Evolutionary conservation across 2,113 vertebrate species (phyloP), one percentile per base, ranked within the genome.

Genomic region (Redunca redunca): DNA sequence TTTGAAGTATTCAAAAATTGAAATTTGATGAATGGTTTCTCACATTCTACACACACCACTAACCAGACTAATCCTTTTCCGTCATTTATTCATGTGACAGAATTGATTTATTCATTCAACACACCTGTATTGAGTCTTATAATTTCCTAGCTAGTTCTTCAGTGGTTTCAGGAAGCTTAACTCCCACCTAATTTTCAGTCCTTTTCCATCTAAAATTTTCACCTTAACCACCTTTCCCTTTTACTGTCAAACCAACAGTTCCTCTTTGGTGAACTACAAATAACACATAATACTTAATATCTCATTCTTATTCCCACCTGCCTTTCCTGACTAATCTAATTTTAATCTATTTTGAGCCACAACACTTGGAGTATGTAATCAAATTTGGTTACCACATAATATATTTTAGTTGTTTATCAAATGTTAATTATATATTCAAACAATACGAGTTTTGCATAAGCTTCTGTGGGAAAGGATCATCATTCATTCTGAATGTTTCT

Each of bases 31-130:
- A 46, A 28, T 52, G 5, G 8, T 46, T 94, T 85, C 26, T 43
- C 9, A 0, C 46, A 84, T 36, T 9, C 5, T 36, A 3, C 14
- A 52, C 4, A 80, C 25, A 43, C 1, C 2, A 40, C 6, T 21
- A 19, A 3, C 3, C 43, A 48, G 23, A 58, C 53, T 60, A 77
- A 48, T 58, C 15, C 26, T 53, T 58, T 77, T 30, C 33, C 17
- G 15, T 40, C 17, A 10, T 92, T 62, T 15, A 48, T 33, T 62
- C 7, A 17, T 9, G 21, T 17, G 10, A 43, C 43, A 14, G 13
- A 77, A 64, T 40, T 71, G 26, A 88, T 64, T 85, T n/a, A 86
- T 64, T 43, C 2, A 64, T 28, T 90, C 46, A 62, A 21, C 43
- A 9, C 33, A 62, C 33, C 7, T 57, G 2, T 33, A 25, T 4